Base-by-base conservation (phyloP, 2,888 invertebrate genomes). In the Drosophila monieri region DNA sequence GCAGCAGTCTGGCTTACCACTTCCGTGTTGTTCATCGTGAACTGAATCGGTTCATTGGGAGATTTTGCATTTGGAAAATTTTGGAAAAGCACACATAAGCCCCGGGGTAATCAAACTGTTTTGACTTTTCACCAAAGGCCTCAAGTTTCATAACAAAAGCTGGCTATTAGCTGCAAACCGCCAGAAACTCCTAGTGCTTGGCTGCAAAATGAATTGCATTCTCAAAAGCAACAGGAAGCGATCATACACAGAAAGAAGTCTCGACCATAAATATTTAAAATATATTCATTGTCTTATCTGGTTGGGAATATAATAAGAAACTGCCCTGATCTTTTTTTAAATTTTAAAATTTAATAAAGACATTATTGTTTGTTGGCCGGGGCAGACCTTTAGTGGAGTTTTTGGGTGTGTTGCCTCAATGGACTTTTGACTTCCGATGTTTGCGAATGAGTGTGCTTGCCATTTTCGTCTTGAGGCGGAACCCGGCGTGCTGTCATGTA, bases 401-500 rank as follows among this genome's bases (percentile, higher is more conserved):
- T 15, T 46, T 10, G 59, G 46, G 23, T 56, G 30, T 57, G 67
- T 69, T 73, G 57, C 73, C 68, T 65, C 67, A 78, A 67, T 73
- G 59, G 68, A 78, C 59, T 77, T 71, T 62, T 68, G 66, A 77
- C 86, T 86, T 81, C 75, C 78, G 76, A 41, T 72, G 46, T 54
- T 57, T 39, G 44, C 27, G 43, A 46, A 35, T 47, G 23, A 53
- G 46, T 62, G 41, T 32, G 51, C 51, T 15, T 46, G 58, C 47
- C 58, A 67, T 59, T 76, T 76, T 74, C 77, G 67, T 71, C 62
- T 77, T 60, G 60, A 55, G 66, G 25, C 49, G 53, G 53, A 66
- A 64, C 59, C 30, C 37, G 71, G 49, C 61, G 75, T 76, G 78
- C 72, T 84, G 84, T 78, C 86, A 76, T 83, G 84, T 71, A 85